These are phyloP conservation scores for Yoshiicerus persimilis DNA, from an alignment of 1,140 invertebrate species.

Conservation along the genomic window DNA sequence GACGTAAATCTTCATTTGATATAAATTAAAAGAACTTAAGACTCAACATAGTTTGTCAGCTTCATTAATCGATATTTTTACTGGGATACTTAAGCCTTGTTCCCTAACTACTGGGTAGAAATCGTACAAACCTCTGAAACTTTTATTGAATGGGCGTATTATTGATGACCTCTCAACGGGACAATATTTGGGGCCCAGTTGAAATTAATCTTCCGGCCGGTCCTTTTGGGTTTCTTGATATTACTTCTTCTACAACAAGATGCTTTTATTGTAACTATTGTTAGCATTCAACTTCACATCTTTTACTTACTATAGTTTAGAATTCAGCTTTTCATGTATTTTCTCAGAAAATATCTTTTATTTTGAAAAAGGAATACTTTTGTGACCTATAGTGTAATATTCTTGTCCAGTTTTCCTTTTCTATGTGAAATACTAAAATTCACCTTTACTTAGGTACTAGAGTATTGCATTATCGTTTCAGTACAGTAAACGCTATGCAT, in stretches of 20 bases:
- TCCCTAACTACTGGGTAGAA: neutral
- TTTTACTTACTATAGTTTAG: neutral
- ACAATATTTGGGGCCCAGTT: slow-evolving; percentile 7
- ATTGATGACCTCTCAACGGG: slow-evolving; percentile 11
- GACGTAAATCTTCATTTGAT: neutral
- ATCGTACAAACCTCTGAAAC: neutral
- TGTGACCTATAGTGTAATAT: no score
- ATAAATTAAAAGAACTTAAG: neutral
- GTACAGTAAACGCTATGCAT: no score
- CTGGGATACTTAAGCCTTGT: neutral
- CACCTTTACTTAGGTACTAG: no score
- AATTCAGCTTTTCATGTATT: neutral
- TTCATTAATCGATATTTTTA: slow-evolving; percentile 7
- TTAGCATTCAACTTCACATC: neutral
- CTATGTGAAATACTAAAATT: no score
- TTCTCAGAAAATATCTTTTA: no score
- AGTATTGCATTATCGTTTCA: no score
- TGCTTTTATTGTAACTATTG: neutral
- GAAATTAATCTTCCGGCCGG: neutral
- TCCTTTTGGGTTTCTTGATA: neutral
- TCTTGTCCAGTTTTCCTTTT: no score
- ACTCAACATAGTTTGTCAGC: neutral
- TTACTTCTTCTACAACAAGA: neutral
- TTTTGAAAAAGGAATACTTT: neutral
- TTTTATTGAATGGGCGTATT: slow-evolving; percentile 20